Conservation (phyloP, 2,797 vertebrate species). For the Salmo trutta region DNA sequence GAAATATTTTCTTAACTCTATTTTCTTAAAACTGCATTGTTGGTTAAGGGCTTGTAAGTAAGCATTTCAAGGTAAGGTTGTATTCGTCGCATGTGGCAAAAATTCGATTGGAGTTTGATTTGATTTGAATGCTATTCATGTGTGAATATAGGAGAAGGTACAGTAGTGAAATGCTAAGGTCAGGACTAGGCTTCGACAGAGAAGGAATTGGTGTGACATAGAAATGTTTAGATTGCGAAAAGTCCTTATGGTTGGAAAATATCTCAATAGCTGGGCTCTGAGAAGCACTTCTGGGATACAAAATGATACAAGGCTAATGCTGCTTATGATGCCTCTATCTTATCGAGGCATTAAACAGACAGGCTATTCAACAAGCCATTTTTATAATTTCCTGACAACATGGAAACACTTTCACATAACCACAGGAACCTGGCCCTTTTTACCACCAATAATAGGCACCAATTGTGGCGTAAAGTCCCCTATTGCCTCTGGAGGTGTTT, state of each 20-base stretch:
- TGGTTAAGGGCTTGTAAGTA: too few relatives aligned
- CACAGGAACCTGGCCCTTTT: neutral
- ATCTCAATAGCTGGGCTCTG: too few relatives aligned
- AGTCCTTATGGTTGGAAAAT: too few relatives aligned
- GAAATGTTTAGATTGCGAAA: too few relatives aligned
- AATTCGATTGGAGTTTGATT: too few relatives aligned
- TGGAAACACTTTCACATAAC: neutral
- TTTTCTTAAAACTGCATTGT: too few relatives aligned
- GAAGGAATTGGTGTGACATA: too few relatives aligned
- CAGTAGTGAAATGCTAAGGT: neutral
- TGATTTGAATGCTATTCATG: neutral
- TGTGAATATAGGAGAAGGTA: neutral
- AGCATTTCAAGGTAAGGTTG: too few relatives aligned
- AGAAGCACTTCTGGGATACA: too few relatives aligned
- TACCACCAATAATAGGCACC: neutral
- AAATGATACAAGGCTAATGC: neutral
- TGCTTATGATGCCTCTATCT: neutral
- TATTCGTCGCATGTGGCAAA: too few relatives aligned
- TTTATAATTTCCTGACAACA: neutral
- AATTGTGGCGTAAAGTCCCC: neutral
- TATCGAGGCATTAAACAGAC: neutral
- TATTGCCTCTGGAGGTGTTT: conserved; percentile 2
- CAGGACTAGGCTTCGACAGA: neutral
- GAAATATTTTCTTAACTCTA: too few relatives aligned
- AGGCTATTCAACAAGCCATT: neutral